Evolutionary conservation across 2,888 invertebrate genomes (phyloP), one percentile per base, ranked within the genome.

Genomic region (Drosophila testacea): DNA sequence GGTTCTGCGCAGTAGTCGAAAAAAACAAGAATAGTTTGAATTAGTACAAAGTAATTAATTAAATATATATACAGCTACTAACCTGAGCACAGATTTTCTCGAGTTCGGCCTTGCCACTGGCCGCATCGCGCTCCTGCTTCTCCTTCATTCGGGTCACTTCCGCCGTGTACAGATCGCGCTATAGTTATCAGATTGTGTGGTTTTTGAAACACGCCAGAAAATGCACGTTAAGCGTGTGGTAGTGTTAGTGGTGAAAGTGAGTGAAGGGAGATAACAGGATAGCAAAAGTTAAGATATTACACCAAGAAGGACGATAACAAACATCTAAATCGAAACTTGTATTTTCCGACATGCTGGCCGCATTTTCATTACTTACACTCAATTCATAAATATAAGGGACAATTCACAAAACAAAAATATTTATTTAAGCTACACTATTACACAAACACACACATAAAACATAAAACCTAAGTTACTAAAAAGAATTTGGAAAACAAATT

Each of bases 151-250:
- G 92, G 5, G 79, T 72, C 55, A 91, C 88, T 81, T 93, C 92
- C 62, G 91, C 91, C 57, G 88, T 91, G 68, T 92, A 93, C 32
- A 93, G 81, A 16, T 89, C 86, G 83, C 92, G 92, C 92, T 93
- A 74, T 5, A 68, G 68, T 76, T 79, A 60, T 55, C 47, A 69
- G 52, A 66, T 32, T 52, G 28, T 42, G 55, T 62, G 57, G 34
- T 67, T 51, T 67, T 51, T 51, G 16, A 57, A 60, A 50, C 51
- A 52, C 57, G 56, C 46, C 28, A 64, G 41, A 55, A 55, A 50
- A 36, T n/a, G 28, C 44, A 41, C 22, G 46, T 32, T 46, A 13
- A 41, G 47, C 47, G 57, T 38, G 32, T 56, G 65, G 27, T 44
- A 75, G 59, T 73, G 50, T 51, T 39, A 44, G 61, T n/a, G 39